Evolutionary conservation across 2,113 vertebrate genomes (phyloP), one percentile per base, ranked within the genome.

Genomic region (Protobothrops mucrosquamatus): DNA sequence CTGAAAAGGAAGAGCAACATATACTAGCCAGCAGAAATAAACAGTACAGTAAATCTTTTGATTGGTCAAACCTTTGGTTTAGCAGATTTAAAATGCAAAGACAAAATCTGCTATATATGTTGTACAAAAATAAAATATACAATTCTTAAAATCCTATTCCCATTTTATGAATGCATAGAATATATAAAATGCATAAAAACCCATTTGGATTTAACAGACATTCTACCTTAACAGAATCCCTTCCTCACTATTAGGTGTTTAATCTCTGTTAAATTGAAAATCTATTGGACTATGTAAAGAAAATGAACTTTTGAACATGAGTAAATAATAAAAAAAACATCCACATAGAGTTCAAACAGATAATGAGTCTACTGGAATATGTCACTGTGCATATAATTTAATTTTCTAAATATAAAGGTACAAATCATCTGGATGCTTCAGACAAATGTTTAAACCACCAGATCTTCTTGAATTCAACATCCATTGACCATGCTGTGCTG

Each of bases 311-410:
- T 93, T 94, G 93, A 59, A 92, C 91, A 94, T 90, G 88, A 94
- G 15, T 94, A 87, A 59, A 96, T 95, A 29, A 94, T 88, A 0
- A 0, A 93, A 95, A 95, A 95, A 94, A 34, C 54, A 94, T 93
- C 94, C 61, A 95, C 87, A 94, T 48, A 94, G 59, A 90, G 92
- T 85, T 54, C 89, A 0, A 52, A 85, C 52, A 85, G 34, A 86
- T 39, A 26, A 46, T 24, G 34, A 85, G 18, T 29, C 15, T 48
- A 22, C n/a, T 91, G 24, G 52, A 26, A 24, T 12, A 56, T 8
- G 59, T 59, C 22, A 57, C 8, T 11, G 15, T 91, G 52, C 7
- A 20, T 23, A 11, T 29, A 54, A 22, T 24, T 22, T n/a, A 14
- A 55, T 26, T 34, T 91, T n/a, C 34, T 51, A 39, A 55, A 85